Evolutionary conservation across 1,140 invertebrate genomes (phyloP).

Genomic region (Anthonomus grandis): DNA sequence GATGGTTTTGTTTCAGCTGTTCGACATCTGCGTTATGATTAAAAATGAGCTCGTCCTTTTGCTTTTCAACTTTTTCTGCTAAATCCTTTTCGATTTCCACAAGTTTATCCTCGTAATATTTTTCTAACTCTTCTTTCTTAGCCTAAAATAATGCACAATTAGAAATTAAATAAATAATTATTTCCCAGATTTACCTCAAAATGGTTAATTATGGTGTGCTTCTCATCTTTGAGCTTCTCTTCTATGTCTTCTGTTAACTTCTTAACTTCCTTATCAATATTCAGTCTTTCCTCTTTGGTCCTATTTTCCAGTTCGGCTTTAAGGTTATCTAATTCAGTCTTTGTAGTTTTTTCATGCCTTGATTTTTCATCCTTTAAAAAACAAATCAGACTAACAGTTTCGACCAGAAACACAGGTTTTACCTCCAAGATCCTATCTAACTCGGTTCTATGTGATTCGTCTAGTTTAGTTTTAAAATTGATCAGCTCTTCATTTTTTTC

Average conservation of each 20-base stretch:
- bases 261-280: constrained; percentile 51
- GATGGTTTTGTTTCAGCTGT: constrained; percentile 53
- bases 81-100: constrained; percentile 49
- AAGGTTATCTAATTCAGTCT: constrained; percentile 49
- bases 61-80: constrained; percentile 48
- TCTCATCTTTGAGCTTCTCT: constrained; percentile 48
- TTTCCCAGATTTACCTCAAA: constrained; percentile 9
- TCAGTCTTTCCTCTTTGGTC: constrained; percentile 46
- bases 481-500: constrained; percentile 47
- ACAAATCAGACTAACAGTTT: not conserved
- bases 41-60: constrained; percentile 49
- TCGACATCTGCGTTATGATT: constrained; percentile 53
- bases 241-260: constrained; percentile 47
- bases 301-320: constrained; percentile 47
- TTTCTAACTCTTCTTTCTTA: constrained; percentile 50
- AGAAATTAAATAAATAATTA: not conserved
- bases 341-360: constrained; percentile 47
- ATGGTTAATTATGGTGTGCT: constrained; percentile 11
- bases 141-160: constrained; percentile 42
- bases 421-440: constrained; percentile 53
- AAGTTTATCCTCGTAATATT: constrained; percentile 43
- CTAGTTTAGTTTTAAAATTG: constrained; percentile 47
- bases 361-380: constrained; percentile 42
- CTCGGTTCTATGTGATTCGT: constrained; percentile 53
- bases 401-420: not conserved